Percentiles rank a stretch among this genome's conserved stretches.
Evolutionary conservation across 2,888 invertebrate species (phyloP).

Genomic region (Cybosia mesomella): DNA sequence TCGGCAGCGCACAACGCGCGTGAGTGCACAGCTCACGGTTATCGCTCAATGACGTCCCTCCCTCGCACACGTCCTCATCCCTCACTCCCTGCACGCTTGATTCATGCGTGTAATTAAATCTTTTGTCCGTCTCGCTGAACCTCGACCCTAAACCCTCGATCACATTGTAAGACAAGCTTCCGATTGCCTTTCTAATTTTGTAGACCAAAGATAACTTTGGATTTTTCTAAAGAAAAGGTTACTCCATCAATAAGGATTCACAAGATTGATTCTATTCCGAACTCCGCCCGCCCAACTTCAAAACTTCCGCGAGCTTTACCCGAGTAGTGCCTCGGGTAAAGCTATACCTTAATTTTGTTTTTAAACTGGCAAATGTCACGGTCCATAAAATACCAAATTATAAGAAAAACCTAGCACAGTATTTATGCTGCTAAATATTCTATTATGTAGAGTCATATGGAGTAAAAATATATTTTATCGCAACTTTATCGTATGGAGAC

Average conservation of each 20-base stretch:
- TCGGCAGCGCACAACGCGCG: conserved; percentile 67
- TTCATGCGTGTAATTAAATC: conserved; percentile 87
- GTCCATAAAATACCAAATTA: not conserved
- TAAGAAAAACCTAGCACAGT: no score
- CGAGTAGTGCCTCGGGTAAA: not conserved
- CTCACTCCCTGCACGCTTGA: conserved; percentile 73
- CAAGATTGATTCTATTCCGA: conserved; percentile 64
- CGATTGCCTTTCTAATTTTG: conserved; percentile 74
- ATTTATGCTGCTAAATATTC: no score
- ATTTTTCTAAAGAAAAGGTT: conserved; percentile 61
- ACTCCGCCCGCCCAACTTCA: conserved; percentile 30
- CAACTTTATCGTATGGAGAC: no score
- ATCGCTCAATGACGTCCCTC: conserved; percentile 64
- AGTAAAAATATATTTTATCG: no score
- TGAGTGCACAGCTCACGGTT: conserved; percentile 73
- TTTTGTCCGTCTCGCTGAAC: conserved; percentile 77
- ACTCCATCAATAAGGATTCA: conserved; percentile 70
- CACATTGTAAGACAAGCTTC: conserved; percentile 70
- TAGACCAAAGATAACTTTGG: conserved; percentile 60
- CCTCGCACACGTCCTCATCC: conserved; percentile 52
- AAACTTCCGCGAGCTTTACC: conserved; percentile 25
- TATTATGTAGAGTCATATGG: no score
- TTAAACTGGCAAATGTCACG: not conserved
- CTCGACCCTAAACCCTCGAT: conserved; percentile 69
- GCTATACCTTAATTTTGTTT: not conserved